These are phyloP conservation scores for Ophthalmolycus amberensis DNA, from an alignment of 2,113 vertebrate species.

Conservation along the genomic window DNA sequence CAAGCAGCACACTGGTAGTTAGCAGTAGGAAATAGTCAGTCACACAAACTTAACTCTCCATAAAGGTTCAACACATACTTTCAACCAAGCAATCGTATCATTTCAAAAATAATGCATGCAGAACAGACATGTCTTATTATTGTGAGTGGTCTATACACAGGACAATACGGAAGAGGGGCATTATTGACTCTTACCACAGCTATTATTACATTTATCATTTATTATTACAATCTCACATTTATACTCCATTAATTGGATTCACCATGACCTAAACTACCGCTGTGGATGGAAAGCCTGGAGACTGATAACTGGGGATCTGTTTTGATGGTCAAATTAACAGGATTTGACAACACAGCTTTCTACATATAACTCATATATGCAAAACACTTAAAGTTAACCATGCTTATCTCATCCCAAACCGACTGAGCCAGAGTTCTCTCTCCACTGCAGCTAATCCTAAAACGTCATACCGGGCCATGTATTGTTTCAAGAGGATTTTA, in stretches of 20 bases:
- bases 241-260: neutral
- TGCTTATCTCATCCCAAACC: no score
- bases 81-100: neutral
- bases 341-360: no score
- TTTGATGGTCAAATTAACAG: neutral
- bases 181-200: constrained; percentile 26
- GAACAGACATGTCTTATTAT: no score
- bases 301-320: neutral
- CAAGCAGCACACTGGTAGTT: neutral
- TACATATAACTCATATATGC: no score
- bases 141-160: neutral
- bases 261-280: no score
- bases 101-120: neutral
- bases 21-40: neutral
- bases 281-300: neutral
- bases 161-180: constrained; percentile 1
- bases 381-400: no score
- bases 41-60: neutral
- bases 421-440: no score
- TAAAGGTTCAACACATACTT: neutral
- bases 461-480: no score
- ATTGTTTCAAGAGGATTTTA: no score
- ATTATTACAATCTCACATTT: neutral
- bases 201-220: neutral
- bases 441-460: no score